A percentile compares a stretch with the other conserved stretches of the same genome.
These are phyloP conservation scores for Corythucha ciliata DNA, from an alignment of 2,888 invertebrate species.

Conservation along the genomic window DNA sequence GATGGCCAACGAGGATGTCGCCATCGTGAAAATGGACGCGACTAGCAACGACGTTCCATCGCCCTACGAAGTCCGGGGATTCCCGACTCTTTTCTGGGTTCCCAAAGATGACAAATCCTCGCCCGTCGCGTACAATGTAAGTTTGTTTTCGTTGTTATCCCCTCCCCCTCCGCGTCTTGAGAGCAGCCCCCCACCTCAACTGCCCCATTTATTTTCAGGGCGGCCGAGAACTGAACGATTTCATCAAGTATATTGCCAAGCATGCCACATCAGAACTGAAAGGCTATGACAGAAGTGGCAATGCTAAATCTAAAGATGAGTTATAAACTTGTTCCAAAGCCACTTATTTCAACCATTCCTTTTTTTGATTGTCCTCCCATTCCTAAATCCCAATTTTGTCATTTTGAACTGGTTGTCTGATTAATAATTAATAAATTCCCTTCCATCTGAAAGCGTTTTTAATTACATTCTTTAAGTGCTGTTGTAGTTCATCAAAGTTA, in stretches of 20 bases:
- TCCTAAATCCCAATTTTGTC: too few relatives aligned
- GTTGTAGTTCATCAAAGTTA: too few relatives aligned
- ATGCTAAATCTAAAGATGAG: constrained; percentile 47
- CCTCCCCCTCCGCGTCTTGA: neutral
- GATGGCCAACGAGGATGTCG: constrained; percentile 75
- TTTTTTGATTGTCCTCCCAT: too few relatives aligned
- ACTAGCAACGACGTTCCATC: constrained; percentile 96
- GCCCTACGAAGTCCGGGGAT: constrained; percentile 84
- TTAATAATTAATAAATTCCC: too few relatives aligned
- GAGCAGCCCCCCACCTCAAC: neutral
- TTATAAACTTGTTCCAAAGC: too few relatives aligned
- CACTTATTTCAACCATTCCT: too few relatives aligned
- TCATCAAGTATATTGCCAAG: constrained; percentile 87
- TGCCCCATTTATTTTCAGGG: constrained; percentile 51
- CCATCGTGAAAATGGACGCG: constrained; percentile 96
- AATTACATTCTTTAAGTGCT: too few relatives aligned
- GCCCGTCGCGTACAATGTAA: constrained; percentile 76
- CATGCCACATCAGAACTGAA: constrained; percentile 81
- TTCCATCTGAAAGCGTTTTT: too few relatives aligned
- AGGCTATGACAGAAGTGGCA: constrained; percentile 79
- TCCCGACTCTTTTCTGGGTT: constrained; percentile 95
- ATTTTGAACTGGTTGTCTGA: too few relatives aligned
- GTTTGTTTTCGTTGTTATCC: constrained; percentile 37
- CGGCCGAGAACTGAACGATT: constrained; percentile 87
- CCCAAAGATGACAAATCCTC: constrained; percentile 69